Percentiles rank a stretch among this genome's conserved stretches.
Evolutionary conservation across 2,113 vertebrate genomes (phyloP).

Genomic region (Vulpes vulpes): DNA sequence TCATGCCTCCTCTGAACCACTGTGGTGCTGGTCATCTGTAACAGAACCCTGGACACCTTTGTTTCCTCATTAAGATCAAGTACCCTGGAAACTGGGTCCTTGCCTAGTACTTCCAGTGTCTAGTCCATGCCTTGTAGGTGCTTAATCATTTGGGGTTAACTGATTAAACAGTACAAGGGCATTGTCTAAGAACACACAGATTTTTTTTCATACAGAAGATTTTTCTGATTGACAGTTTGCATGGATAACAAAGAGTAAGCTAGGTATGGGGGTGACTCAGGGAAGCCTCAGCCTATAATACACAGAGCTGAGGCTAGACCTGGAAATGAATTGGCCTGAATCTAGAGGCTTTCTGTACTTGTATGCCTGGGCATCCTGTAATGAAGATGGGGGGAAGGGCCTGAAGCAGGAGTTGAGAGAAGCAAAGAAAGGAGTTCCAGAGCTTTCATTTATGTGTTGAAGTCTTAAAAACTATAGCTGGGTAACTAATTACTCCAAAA

Average conservation of each 20-base stretch:
- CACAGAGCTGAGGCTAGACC: neutral
- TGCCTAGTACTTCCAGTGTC: neutral
- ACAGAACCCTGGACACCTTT: neutral
- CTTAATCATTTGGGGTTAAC: neutral
- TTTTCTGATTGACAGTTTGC: neutral
- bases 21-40: neutral
- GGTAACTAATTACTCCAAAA: neutral
- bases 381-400: neutral
- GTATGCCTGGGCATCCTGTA: neutral
- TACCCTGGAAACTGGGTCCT: neutral
- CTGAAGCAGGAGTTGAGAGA: neutral
- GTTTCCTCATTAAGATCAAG: neutral
- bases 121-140: neutral
- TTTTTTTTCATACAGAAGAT: neutral
- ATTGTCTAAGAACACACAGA: neutral
- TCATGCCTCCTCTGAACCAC: neutral
- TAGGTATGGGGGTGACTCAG: neutral
- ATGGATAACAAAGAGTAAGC: neutral
- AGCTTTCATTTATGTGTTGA: neutral
- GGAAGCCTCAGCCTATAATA: neutral
- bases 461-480: slow-evolving; percentile 13
- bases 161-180: neutral
- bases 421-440: neutral
- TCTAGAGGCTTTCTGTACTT: neutral
- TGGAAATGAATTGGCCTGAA: neutral